Conservation (phyloP, 2,797 vertebrate genomes). For the Malurus splendens region DNA sequence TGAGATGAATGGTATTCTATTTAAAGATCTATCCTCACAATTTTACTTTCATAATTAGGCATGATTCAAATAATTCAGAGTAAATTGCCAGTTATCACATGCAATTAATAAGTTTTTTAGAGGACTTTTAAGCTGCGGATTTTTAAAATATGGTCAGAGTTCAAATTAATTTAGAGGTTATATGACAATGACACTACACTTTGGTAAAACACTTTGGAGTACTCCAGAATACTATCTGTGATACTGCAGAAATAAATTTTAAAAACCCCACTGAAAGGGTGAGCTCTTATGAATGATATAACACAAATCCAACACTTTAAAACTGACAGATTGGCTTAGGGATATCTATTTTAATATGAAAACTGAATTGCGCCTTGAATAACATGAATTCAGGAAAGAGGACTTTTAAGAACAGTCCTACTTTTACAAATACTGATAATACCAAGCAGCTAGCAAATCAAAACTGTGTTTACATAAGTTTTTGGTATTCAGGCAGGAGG, state of each 20-base stretch:
- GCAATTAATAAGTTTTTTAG: not conserved
- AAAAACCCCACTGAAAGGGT: accelerated
- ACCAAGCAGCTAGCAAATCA: not conserved
- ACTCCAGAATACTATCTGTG: not conserved
- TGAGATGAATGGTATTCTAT: not conserved
- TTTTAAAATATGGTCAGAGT: not conserved
- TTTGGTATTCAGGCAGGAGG: not conserved
- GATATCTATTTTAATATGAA: not conserved
- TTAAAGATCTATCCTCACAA: not conserved
- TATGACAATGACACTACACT: not conserved
- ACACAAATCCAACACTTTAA: not conserved
- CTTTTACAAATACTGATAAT: not conserved
- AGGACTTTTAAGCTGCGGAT: not conserved
- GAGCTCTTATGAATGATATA: not conserved
- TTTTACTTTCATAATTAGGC: not conserved
- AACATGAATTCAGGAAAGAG: not conserved
- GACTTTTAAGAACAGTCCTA: not conserved
- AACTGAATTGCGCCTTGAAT: not conserved
- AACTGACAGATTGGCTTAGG: not conserved
- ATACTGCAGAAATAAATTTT: not conserved
- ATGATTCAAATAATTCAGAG: not conserved
- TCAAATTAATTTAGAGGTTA: not conserved
- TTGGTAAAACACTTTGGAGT: not conserved
- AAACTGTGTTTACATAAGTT: accelerated
- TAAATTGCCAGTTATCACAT: not conserved